Base-by-base conservation (phyloP, 1,140 invertebrate species). In the Oryzaephilus surinamensis region DNA sequence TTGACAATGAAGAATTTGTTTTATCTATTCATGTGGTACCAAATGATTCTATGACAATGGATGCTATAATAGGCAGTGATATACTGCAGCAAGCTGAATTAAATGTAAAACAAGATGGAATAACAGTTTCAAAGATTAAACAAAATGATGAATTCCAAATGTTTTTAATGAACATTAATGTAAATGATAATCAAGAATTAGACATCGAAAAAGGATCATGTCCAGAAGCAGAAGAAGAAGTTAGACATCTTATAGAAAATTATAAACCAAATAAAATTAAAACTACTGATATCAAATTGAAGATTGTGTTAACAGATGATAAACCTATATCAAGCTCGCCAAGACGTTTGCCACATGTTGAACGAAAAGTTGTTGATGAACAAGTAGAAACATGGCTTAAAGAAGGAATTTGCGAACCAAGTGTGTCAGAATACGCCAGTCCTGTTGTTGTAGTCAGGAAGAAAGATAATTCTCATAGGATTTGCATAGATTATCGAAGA, bases 401-500 rank as follows among this genome's bases (percentile, higher is more conserved):
- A 32, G n/a, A 15, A 27, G 2, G 40, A 40, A 3, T 45, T 49
- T n/a, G 27, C 48, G 14, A 17, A 20, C 32, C 20, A 1, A 38
- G 31, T 21, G 18, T 24, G 6, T 50, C 44, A 1, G 44, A 48
- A 14, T 47, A 32, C 16, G 37, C 45, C n/a, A 48, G 45, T 27
- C 46, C 42, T 1, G 32, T 51, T 0, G 45, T 45, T 2, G 10
- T 54, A 5, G 45, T 31, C 0, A 40, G 23, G 29, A 50, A 52
- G 43, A 51, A 51, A 44, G 26, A 53, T 41, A 39, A 36, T 30
- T 17, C 12, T 10, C 5, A 20, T 6, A 38, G 51, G 28, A 17
- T 56, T 7, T 54, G 47, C 26, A 32, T 57, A 0, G 52, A 57
- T 27, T 55, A 45, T 29, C 27, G 49, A 26, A 39, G 36, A 14